Evolutionary conservation across 2,888 invertebrate genomes (phyloP).

Genomic region (Napeogenes sylphis): DNA sequence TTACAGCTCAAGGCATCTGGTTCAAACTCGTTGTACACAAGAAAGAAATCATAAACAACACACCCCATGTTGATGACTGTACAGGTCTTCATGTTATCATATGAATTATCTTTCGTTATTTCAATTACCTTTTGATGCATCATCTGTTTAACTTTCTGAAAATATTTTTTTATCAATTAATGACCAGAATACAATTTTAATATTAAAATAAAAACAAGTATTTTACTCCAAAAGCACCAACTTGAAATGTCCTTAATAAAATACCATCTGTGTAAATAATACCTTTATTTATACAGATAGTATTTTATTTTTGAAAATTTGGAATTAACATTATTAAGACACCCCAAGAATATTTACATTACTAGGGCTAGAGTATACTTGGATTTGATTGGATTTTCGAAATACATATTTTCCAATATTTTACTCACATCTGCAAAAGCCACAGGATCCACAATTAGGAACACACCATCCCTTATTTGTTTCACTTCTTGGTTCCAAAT

Average conservation of each 20-base stretch:
- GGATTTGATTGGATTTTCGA: not conserved
- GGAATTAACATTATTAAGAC: too few relatives aligned
- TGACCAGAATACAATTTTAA: not conserved
- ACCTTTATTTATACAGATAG: too few relatives aligned
- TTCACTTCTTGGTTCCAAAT: conserved; percentile 80
- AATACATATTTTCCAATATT: not conserved
- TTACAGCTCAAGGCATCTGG: conserved; percentile 55
- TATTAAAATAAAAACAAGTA: not conserved
- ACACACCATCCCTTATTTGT: conserved; percentile 77
- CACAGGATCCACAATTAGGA: conserved; percentile 82
- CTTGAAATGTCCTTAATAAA: too few relatives aligned
- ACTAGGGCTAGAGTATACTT: not conserved
- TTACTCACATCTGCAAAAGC: conserved; percentile 80
- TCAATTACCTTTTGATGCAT: conserved; percentile 56
- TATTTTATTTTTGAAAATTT: too few relatives aligned
- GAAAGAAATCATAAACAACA: conserved; percentile 56
- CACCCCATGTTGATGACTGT: conserved; percentile 55
- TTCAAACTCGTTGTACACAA: conserved; percentile 54
- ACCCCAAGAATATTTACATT: too few relatives aligned
- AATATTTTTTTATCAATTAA: conserved; percentile 11
- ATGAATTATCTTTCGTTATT: conserved; percentile 43
- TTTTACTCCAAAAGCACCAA: not conserved
- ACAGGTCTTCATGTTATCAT: conserved; percentile 47
- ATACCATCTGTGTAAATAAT: too few relatives aligned
- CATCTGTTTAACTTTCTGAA: conserved; percentile 65